These are phyloP conservation scores for Thelaira solivaga DNA, from an alignment of 2,888 invertebrate genomes.

Conservation along the genomic window DNA sequence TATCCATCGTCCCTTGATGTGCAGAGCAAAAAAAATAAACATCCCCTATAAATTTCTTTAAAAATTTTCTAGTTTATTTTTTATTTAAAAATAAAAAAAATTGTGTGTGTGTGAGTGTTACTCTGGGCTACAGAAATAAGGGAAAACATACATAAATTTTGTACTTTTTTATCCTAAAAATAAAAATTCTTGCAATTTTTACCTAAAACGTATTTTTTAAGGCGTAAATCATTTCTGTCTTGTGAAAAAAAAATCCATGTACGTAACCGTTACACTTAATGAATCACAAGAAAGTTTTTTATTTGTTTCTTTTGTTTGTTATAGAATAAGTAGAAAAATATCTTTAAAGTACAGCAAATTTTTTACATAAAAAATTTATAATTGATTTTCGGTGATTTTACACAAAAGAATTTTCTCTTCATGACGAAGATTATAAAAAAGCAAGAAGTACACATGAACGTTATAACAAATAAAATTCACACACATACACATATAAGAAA, in stretches of 20 bases:
- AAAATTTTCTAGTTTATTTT: slow-evolving; percentile 37
- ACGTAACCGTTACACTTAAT: slow-evolving; percentile 60
- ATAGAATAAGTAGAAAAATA: slow-evolving; percentile 58
- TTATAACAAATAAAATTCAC: too few relatives aligned
- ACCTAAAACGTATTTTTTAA: slow-evolving; percentile 31
- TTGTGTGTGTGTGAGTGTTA: slow-evolving; percentile 27
- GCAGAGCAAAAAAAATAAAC: slow-evolving; percentile 27
- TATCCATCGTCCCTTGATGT: slow-evolving; percentile 18
- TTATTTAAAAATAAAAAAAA: slow-evolving; percentile 25
- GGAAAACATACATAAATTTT: slow-evolving; percentile 24
- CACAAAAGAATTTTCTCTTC: slow-evolving; percentile 39
- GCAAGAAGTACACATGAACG: too few relatives aligned
- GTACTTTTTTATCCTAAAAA: slow-evolving; percentile 54
- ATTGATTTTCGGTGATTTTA: slow-evolving; percentile 48
- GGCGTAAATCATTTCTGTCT: slow-evolving; percentile 44
- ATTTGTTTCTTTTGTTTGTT: slow-evolving; percentile 18
- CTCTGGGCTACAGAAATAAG: slow-evolving; percentile 52
- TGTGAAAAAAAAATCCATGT: slow-evolving; percentile 27
- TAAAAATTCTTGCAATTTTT: not conserved
- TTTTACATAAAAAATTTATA: slow-evolving; percentile 53
- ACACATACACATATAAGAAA: slow-evolving; percentile 50
- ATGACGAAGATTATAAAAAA: slow-evolving; percentile 8
- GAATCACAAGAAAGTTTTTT: slow-evolving; percentile 56
- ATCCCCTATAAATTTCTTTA: slow-evolving; percentile 22
- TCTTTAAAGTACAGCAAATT: slow-evolving; percentile 31